Evolutionary conservation across 2,113 vertebrate species (phyloP).

Genomic region (Microcebus tavaratra): DNA sequence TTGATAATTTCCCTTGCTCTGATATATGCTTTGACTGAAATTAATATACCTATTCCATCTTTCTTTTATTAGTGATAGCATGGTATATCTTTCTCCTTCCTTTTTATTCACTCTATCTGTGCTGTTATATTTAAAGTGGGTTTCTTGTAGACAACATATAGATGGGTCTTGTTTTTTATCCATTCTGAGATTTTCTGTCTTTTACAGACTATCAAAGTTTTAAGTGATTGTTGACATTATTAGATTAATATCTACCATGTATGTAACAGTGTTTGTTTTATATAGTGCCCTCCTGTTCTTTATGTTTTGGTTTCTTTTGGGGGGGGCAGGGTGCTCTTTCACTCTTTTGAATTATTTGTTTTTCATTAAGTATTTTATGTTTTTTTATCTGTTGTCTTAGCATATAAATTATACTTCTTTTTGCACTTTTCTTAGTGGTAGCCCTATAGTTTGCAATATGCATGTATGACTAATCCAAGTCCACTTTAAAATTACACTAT

Average conservation of each 20-base stretch:
- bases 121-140: not conserved
- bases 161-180: not conserved
- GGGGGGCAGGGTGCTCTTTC: not conserved
- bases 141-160: not conserved
- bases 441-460: not conserved
- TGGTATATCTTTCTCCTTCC: not conserved
- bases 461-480: not conserved
- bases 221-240: not conserved
- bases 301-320: not conserved
- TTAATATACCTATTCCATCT: not conserved
- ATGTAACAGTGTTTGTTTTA: not conserved
- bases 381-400: not conserved
- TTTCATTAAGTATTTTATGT: not conserved
- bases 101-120: not conserved
- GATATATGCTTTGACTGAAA: not conserved
- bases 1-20: not conserved
- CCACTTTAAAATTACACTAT: not conserved
- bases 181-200: not conserved
- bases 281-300: not conserved
- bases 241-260: not conserved
- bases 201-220: not conserved
- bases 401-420: not conserved
- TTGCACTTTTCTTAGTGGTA: not conserved
- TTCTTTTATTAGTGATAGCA: not conserved
- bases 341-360: not conserved